Conservation (phyloP, 2,888 invertebrate species). For the Drosophila prostipennis region DNA sequence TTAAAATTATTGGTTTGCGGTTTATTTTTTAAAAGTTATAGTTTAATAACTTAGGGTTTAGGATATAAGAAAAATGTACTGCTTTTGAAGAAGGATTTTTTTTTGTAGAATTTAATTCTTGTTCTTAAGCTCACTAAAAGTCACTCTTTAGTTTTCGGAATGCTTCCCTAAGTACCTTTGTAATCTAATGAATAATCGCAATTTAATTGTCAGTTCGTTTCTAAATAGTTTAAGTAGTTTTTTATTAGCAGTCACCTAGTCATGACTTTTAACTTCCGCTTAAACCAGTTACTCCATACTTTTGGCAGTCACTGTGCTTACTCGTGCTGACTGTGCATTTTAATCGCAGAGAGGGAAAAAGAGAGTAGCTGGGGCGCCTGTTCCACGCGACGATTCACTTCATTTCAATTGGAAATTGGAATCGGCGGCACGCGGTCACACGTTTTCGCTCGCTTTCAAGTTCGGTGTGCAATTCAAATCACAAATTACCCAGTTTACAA, state of each 20-base stretch:
- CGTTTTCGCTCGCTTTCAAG: slow-evolving; percentile 16
- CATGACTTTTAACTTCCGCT: not conserved
- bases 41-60: too few relatives aligned
- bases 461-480: slow-evolving; percentile 49
- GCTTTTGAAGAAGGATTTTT: too few relatives aligned
- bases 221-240: not conserved
- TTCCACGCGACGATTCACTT: slow-evolving; percentile 54
- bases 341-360: slow-evolving; percentile 5
- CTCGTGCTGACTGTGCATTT: slow-evolving; percentile 43
- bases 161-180: too few relatives aligned
- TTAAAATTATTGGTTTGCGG: not conserved
- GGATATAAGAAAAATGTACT: not conserved
- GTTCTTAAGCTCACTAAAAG: too few relatives aligned
- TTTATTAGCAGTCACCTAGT: not conserved
- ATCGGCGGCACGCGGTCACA: slow-evolving; percentile 58
- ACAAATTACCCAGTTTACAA: slow-evolving; percentile 37
- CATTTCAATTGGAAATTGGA: slow-evolving; percentile 75
- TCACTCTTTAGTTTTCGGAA: too few relatives aligned
- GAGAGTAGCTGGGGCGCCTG: slow-evolving; percentile 11
- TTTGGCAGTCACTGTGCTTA: slow-evolving; percentile 46
- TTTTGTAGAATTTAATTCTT: too few relatives aligned
- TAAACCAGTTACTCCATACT: slow-evolving; percentile 13
- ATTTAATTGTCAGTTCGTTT: not conserved
- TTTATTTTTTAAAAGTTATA: too few relatives aligned
- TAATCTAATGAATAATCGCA: too few relatives aligned